Conservation (phyloP, 2,888 invertebrate species). For the Tineola bisselliella region DNA sequence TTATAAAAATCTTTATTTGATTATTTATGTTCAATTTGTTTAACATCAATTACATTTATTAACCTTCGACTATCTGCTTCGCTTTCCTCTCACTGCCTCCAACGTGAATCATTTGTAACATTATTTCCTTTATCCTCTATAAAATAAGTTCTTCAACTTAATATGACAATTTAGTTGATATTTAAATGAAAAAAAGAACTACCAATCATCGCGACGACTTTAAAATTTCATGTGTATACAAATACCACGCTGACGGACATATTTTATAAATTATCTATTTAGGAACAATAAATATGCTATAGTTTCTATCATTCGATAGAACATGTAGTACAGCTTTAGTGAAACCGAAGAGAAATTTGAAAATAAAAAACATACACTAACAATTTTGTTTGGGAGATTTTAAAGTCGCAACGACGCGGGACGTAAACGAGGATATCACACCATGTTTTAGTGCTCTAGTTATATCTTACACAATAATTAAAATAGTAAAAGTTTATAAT, state of each 20-base stretch:
- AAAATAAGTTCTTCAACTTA: neutral
- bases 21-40: neutral
- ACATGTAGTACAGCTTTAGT: too few relatives aligned
- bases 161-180: too few relatives aligned
- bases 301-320: too few relatives aligned
- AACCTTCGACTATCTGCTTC: neutral
- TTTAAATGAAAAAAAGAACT: too few relatives aligned
- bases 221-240: too few relatives aligned
- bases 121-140: neutral
- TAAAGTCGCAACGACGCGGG: neutral
- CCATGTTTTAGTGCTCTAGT: neutral
- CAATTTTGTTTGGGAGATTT: too few relatives aligned
- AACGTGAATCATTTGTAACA: neutral
- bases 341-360: too few relatives aligned
- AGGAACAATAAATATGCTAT: too few relatives aligned
- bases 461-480: neutral
- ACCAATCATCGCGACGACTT: too few relatives aligned
- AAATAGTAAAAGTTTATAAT: neutral
- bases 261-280: too few relatives aligned
- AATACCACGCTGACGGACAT: too few relatives aligned
- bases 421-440: neutral
- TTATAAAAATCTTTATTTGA: neutral
- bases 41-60: neutral
- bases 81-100: constrained; percentile 9
- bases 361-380: too few relatives aligned